These are phyloP conservation scores for Ictalurus punctatus DNA, from an alignment of 2,113 vertebrate genomes.

Conservation along the genomic window DNA sequence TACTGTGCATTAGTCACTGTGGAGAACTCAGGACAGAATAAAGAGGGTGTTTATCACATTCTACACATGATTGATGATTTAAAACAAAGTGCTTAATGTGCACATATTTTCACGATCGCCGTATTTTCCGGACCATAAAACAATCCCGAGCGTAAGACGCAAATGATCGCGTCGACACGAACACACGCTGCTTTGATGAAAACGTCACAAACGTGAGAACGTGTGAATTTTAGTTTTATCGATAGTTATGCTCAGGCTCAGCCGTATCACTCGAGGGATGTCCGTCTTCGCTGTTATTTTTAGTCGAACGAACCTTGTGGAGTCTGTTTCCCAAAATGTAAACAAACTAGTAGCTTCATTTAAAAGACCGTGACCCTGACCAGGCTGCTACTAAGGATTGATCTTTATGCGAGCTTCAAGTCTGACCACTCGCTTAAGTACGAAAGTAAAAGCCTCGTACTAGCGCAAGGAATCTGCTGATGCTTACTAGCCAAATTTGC, in stretches of 20 bases:
- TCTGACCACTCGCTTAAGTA: not conserved
- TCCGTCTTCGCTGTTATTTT: not conserved
- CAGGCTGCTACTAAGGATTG: not conserved
- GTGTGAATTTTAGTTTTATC: not conserved
- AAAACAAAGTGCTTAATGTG: not conserved
- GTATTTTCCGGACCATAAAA: not conserved
- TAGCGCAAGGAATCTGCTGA: not conserved
- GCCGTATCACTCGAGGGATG: not conserved
- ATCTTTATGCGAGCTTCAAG: not conserved
- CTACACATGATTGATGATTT: not conserved
- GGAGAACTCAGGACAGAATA: not conserved
- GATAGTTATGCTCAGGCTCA: not conserved
- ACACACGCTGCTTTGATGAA: not conserved
- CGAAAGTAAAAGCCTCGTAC: too few species aligned
- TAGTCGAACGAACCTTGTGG: not conserved
- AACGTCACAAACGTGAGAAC: not conserved
- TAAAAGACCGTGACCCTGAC: not conserved
- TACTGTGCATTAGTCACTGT: not conserved
- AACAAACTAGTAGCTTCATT: not conserved
- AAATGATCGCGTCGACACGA: not conserved
- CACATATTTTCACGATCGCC: not conserved
- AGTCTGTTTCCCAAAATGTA: not conserved
- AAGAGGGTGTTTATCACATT: not conserved
- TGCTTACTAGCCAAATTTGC: not conserved
- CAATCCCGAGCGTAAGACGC: not conserved